Evolutionary conservation across 2,888 invertebrate genomes (phyloP), one percentile per base, ranked within the genome.

Genomic region (Volucella bombylans): DNA sequence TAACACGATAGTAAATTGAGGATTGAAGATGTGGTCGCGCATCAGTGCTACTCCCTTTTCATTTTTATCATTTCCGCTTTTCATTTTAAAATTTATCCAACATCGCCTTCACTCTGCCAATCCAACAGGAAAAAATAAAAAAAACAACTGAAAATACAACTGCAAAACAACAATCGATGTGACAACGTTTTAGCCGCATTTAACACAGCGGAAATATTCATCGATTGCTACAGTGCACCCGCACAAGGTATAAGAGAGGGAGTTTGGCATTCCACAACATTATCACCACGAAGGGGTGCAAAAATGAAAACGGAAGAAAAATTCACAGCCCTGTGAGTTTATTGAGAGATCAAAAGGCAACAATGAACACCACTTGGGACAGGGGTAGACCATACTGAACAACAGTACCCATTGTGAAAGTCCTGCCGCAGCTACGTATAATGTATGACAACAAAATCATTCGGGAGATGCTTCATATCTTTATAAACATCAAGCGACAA

Each of bases 171-270:
- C 85, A 72, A 85, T 85, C 72, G 77, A 81, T 73, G 72, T 77
- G 85, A 77, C 85, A 85, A 67, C 85, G 76, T 72, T 85, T 85
- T 81, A 85, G 76, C 85, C 85, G 76, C 81, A 81, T 85, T 85
- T 85, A 85, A 81, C 81, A 81, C 76, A 68, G 57, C 81, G 85
- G 81, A 85, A 85, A 81, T 85, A 81, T 85, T 85, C 76, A 71
- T 59, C 67, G 67, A 55, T 69, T 47, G 41, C 39, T 18, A 54
- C 64, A 43, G 52, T 41, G 41, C 0, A 31, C 31, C 8, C 18
- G 38, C 41, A 14, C 18, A 38, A 61, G 71, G 38, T 43, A 45
- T 9, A 45, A 18, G 15, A 50, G 18, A 45, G n/a, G 41, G 3
- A 6, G 31, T 31, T 31, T 31, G 31, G 65, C 38, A 38, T 47